Base-by-base conservation (phyloP, 2,113 vertebrate genomes). In the Bubo bubo region DNA sequence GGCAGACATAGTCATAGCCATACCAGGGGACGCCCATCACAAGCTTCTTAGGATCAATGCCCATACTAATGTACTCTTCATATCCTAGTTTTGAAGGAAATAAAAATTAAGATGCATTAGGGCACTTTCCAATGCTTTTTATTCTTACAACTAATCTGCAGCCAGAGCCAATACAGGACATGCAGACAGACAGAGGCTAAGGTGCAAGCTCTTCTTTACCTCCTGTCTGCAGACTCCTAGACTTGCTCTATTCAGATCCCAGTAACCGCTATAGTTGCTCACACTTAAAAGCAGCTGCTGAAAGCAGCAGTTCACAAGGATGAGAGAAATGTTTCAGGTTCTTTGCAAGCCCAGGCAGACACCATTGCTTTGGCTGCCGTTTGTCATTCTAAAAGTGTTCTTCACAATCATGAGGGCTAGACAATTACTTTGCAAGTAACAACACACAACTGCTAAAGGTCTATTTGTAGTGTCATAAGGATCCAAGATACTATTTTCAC, bases 1-100 rank as follows among this genome's bases (percentile, higher is more conserved):
- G 95, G 90, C 99, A 99, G 35, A 95, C 79, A 66, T 99, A 99
- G 97, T 99, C 99, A 94, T 99, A 99, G 68, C 99, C 99, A n/a
- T 99, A 99, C 99, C 99, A 99, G 5, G 99, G 99, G 73, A 99
- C 94, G 7, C 99, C 99, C 99, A 99, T 99, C 84, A 99, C 98
- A 35, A 99, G 97, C 95, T 99, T 99, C 95, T 98, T 98, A 39
- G 98, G 98, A 85, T 98, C 97, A 68, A 99, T 99, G 37, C 98
- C 98, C 96, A 99, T 95, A 63, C 90, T 82, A 86, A 99, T 97
- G 96, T 99, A 99, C 12, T 99, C 96, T 62, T 98, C 98, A 93
- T 99, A 99, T 26, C 97, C 99, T 99, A 97, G 87, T 97, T 89
- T 95, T 86, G 85, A 64, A 88, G 35, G 47, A 89, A 96, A 80